Base-by-base conservation (phyloP, 2,113 vertebrate genomes). In the Emydura subglobosa region DNA sequence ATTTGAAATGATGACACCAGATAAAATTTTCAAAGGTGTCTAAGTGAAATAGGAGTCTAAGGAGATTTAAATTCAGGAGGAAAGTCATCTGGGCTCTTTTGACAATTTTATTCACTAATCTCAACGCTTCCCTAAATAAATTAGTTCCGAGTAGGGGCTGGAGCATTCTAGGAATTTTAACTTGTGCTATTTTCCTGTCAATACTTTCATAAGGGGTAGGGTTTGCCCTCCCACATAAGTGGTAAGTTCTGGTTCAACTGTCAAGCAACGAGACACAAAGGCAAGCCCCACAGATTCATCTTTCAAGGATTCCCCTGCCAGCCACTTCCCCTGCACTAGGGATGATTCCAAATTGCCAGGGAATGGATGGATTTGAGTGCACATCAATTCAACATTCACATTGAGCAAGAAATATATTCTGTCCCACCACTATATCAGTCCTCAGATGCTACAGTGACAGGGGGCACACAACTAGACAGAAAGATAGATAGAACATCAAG, bases 321-420 rank as follows among this genome's bases (percentile, higher is more conserved):
- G 61, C 44, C 5, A 44, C 39, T 44, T 81, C 85, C 0, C 85
- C 5, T 65, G 81, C 79, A 92, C 81, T 53, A 54, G 83, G 6
- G 51, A 2, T 21, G 21, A 79, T 95, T 90, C 81, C 54, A 72
- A 88, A 54, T 0, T 1, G 39, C 44, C 90, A 6, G 10, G 27
- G 5, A 72, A 55, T 47, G 57, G 44, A 82, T 49, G 68, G 61
- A 53, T 79, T 55, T 10, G 53, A 51, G 0, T 27, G 19, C 27
- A 29, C 25, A 84, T 83, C n/a, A 51, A 50, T 11, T 59, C 76
- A 12, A 22, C n/a, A 31, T 83, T 83, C 22, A 39, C 55, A 44
- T 17, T 19, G 27, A 78, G 61, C 86, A 89, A 51, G 59, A 84
- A 29, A 88, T 87, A 80, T 92, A 85, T 85, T 94, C 72, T 80